A percentile compares a stretch with the other conserved stretches of the same genome.
Conservation (phyloP, 2,113 vertebrate genomes). For the Puffinus mauretanicus region DNA sequence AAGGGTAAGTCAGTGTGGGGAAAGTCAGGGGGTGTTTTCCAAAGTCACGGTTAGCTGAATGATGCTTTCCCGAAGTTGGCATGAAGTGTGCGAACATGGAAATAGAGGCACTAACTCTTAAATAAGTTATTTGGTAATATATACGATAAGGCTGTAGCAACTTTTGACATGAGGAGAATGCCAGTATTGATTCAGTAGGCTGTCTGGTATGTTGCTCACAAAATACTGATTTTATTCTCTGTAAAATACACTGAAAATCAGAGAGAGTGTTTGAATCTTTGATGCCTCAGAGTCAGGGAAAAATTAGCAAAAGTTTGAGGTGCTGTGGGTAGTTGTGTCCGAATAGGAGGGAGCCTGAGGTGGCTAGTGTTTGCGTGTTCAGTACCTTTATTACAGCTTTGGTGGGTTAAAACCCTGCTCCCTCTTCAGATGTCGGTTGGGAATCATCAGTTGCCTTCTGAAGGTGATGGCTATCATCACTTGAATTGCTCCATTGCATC, state of each 20-base stretch:
- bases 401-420: background rate
- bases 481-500: background rate
- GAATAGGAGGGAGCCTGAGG: background rate
- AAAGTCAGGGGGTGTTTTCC: background rate
- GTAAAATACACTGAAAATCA: background rate
- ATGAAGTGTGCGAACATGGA: background rate
- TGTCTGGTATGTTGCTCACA: background rate
- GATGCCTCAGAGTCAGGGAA: background rate
- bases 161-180: background rate
- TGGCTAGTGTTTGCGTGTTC: background rate
- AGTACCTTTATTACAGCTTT: background rate
- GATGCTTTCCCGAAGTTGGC: background rate
- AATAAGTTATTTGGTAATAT: background rate
- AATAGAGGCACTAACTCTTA: background rate
- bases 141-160: background rate
- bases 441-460: background rate
- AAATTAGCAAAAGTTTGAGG: background rate
- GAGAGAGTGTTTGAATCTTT: background rate
- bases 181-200: background rate
- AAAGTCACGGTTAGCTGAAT: background rate
- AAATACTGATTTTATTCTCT: background rate
- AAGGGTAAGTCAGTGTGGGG: background rate
- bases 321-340: background rate
- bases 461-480: rapidly evolving
- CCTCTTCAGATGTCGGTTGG: background rate